A percentile compares a stretch with the other conserved stretches of the same genome.
Conservation (phyloP, 1,140 invertebrate species). For the Drosophila saltans region DNA sequence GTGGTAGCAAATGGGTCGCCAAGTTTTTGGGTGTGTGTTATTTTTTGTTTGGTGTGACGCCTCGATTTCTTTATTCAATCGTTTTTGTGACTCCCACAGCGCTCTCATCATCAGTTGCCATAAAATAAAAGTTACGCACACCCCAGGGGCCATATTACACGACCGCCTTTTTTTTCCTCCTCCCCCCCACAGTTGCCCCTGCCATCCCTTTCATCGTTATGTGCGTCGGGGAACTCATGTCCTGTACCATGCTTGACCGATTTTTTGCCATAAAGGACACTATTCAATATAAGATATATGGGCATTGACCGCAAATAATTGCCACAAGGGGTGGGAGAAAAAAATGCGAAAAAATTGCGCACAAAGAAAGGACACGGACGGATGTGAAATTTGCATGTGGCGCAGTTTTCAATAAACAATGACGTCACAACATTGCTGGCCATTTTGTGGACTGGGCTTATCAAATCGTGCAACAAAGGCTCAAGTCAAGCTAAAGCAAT, state of each 20-base stretch:
- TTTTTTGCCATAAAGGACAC: conserved; percentile 17
- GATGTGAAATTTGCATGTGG: conserved; percentile 65
- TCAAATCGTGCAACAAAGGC: conserved; percentile 55
- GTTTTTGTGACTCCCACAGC: conserved; percentile 72
- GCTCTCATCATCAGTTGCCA: conserved; percentile 76
- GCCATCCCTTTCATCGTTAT: conserved; percentile 24
- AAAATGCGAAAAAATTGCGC: conserved; percentile 63
- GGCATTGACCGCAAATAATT: conserved; percentile 74
- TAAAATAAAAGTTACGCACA: conserved; percentile 83
- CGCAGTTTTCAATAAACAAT: conserved; percentile 79
- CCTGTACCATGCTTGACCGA: conserved; percentile 63
- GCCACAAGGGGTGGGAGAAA: conserved; percentile 44
- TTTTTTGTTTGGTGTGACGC: conserved; percentile 27
- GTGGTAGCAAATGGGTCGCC: conserved; percentile 36
- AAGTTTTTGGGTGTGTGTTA: conserved; percentile 25
- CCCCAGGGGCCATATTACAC: conserved; percentile 74
- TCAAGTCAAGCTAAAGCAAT: conserved; percentile 76
- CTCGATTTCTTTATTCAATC: conserved; percentile 78
- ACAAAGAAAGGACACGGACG: conserved; percentile 23
- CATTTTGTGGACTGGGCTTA: conserved; percentile 53
- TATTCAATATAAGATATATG: conserved; percentile 73
- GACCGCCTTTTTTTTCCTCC: conserved; percentile 5
- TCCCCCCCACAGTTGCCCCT: not conserved
- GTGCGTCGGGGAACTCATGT: conserved; percentile 21
- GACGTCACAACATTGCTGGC: conserved; percentile 58